A percentile compares a stretch with the other conserved stretches of the same genome.
Conservation (phyloP, 2,888 invertebrate species). For the Clitarchus hookeri region DNA sequence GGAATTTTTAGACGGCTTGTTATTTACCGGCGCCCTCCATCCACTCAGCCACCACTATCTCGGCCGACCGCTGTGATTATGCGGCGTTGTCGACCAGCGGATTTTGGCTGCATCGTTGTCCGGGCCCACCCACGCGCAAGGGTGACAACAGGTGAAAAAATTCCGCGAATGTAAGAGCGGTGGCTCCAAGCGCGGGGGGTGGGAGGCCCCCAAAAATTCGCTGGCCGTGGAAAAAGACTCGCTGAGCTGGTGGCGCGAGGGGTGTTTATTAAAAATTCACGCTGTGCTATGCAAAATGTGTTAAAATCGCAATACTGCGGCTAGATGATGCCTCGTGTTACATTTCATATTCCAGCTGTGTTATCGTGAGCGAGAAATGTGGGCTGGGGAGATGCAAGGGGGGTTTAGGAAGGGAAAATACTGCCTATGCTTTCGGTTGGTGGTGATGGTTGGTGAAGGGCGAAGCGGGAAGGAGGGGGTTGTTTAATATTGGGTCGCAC, state of each 20-base stretch:
- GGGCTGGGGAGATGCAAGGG: constrained; percentile 30
- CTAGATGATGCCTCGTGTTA: constrained; percentile 56
- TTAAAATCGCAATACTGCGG: constrained; percentile 61
- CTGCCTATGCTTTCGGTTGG: constrained; percentile 24
- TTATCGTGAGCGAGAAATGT: constrained; percentile 25
- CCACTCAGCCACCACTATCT: too few relatives aligned
- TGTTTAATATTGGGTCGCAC: constrained; percentile 26
- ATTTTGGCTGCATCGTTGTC: too few relatives aligned
- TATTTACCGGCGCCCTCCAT: too few relatives aligned
- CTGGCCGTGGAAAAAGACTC: not conserved
- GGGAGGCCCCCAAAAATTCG: not conserved
- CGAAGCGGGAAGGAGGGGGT: constrained; percentile 25
- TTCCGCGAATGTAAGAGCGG: not conserved
- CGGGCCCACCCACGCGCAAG: too few relatives aligned
- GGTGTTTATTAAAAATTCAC: constrained; percentile 42
- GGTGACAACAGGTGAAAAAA: not conserved
- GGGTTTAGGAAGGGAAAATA: constrained; percentile 32
- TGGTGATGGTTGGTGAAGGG: constrained; percentile 17
- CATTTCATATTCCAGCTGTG: constrained; percentile 46
- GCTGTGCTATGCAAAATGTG: constrained; percentile 34
- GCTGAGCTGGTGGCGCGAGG: not conserved
- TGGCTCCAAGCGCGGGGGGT: not conserved
- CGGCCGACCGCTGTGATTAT: too few relatives aligned
- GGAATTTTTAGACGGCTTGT: too few relatives aligned
- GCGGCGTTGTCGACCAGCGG: too few relatives aligned